Evolutionary conservation across 1,140 invertebrate species (phyloP).

Genomic region (Sitophilus oryzae): DNA sequence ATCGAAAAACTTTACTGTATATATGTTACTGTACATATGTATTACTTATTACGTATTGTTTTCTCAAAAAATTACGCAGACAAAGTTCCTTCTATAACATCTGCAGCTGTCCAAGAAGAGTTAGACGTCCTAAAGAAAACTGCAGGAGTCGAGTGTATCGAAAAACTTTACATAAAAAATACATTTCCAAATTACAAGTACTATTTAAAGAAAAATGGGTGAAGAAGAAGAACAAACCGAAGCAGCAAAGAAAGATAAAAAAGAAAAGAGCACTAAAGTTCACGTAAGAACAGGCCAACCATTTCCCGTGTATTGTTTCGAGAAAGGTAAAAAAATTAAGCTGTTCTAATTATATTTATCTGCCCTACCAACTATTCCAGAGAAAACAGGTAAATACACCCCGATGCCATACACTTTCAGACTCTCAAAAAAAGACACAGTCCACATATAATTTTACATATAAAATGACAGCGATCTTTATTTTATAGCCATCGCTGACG

Average conservation of each 20-base stretch:
- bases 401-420: slow-evolving; percentile 30
- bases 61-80: too few species aligned
- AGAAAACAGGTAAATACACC: slow-evolving; percentile 18
- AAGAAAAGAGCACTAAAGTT: slow-evolving; percentile 22
- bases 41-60: too few species aligned
- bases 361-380: slow-evolving; percentile 23
- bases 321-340: not conserved
- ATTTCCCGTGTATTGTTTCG: slow-evolving; percentile 5
- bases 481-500: too few species aligned
- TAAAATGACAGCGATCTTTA: too few species aligned
- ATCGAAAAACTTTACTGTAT: slow-evolving; percentile 29
- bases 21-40: too few species aligned
- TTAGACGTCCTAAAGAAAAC: slow-evolving; percentile 29
- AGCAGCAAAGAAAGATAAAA: slow-evolving; percentile 1
- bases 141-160: slow-evolving; percentile 28
- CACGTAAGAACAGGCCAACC: slow-evolving; percentile 24
- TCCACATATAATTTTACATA: too few species aligned
- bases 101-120: slow-evolving; percentile 22
- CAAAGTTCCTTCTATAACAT: slow-evolving; percentile 22
- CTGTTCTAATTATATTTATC: slow-evolving; percentile 22
- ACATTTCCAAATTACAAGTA: too few species aligned
- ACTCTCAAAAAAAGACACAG: too few species aligned
- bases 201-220: not conserved
- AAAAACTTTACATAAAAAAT: slow-evolving; percentile 28
- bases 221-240: slow-evolving; percentile 5